These are phyloP conservation scores for Sisor rabdophorus DNA, from an alignment of 2,113 vertebrate genomes.

Conservation along the genomic window DNA sequence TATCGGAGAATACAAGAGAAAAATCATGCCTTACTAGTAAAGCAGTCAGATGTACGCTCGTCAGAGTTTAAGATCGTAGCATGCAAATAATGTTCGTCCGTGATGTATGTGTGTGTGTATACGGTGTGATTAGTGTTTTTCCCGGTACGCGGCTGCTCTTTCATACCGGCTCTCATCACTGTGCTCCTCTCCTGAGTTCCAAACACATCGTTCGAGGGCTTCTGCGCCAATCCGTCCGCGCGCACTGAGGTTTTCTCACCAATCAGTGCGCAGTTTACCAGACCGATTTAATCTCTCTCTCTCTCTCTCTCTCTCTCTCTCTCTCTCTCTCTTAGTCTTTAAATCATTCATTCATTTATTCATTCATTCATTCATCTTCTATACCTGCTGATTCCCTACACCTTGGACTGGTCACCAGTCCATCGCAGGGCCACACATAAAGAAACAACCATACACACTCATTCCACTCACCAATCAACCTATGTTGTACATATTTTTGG, in stretches of 20 bases:
- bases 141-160: not conserved
- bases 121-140: not conserved
- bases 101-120: not conserved
- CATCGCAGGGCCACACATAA: too few species aligned
- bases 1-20: not conserved
- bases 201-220: slow-evolving; percentile 7
- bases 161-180: not conserved
- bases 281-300: too few species aligned
- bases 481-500: too few species aligned
- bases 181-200: slow-evolving; percentile 17
- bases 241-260: not conserved
- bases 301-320: not conserved
- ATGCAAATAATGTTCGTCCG: not conserved
- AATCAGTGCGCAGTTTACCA: not conserved
- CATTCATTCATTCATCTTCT: too few species aligned
- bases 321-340: too few species aligned
- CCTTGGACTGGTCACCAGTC: too few species aligned
- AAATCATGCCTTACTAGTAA: not conserved
- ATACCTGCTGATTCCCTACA: too few species aligned
- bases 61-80: not conserved
- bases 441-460: too few species aligned
- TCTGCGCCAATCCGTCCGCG: slow-evolving; percentile 11
- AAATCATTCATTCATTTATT: too few species aligned
- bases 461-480: too few species aligned
- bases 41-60: slow-evolving; percentile 3